Evolutionary conservation across 1,140 invertebrate species (phyloP).

Genomic region (Macrosteles quadrilineatus): DNA sequence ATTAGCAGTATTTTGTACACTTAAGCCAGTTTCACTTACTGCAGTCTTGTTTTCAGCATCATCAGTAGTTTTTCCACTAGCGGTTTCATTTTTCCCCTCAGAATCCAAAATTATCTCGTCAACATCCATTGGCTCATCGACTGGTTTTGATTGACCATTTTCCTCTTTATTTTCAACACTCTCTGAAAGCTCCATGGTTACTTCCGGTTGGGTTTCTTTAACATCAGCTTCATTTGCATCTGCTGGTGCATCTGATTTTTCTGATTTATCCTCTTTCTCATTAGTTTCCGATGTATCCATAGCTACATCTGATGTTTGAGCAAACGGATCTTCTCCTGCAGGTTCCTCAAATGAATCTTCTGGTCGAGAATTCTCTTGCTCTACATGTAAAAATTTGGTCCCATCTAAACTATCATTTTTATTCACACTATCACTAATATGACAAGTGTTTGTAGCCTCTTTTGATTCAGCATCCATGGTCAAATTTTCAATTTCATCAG

Average conservation of each 20-base stretch:
- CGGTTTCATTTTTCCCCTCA: neutral
- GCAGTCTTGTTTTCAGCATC: neutral
- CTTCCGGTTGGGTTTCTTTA: neutral
- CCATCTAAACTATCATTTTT: conserved; percentile 31
- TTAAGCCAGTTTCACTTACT: neutral
- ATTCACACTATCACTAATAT: conserved; percentile 19
- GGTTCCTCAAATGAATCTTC: conserved; percentile 28
- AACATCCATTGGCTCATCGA: neutral
- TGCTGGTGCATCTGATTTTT: neutral
- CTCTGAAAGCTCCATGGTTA: neutral
- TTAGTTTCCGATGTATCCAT: neutral
- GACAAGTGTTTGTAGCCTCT: conserved; percentile 19
- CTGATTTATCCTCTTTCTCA: conserved; percentile 9
- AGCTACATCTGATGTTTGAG: conserved; percentile 5
- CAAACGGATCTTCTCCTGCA: conserved; percentile 28
- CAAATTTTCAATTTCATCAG: neutral
- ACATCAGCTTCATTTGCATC: neutral
- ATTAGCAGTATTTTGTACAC: neutral
- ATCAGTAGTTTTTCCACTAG: neutral
- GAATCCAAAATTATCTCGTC: neutral
- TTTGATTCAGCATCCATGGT: conserved; percentile 23
- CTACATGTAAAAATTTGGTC: conserved; percentile 32
- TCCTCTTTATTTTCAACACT: neutral
- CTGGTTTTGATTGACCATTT: neutral
- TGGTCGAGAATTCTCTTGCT: conserved; percentile 11